Percentiles rank a stretch among this genome's conserved stretches.
Evolutionary conservation across 1,140 invertebrate species (phyloP).

Genomic region (Bombus turneri): DNA sequence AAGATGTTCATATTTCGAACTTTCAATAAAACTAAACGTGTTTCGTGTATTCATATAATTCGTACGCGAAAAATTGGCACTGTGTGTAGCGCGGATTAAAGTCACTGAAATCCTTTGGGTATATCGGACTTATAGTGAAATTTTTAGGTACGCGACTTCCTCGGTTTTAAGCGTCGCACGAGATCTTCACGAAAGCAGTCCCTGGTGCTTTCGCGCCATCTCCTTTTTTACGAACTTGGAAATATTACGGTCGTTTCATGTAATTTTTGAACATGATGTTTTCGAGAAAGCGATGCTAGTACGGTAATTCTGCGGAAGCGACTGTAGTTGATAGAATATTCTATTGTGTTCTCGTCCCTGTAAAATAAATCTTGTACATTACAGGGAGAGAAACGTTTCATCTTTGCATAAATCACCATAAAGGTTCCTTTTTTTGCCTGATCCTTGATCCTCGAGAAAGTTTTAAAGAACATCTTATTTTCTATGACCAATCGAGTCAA

Average conservation of each 20-base stretch:
- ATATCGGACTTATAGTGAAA: too few relatives aligned
- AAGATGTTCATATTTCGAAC: too few relatives aligned
- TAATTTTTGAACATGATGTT: conserved; percentile 5
- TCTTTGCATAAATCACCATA: background rate
- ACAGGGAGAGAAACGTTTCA: background rate
- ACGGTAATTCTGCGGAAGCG: background rate
- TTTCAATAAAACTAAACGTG: too few relatives aligned
- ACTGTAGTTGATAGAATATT: conserved; percentile 14
- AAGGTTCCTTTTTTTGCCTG: background rate
- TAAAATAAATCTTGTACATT: too few relatives aligned
- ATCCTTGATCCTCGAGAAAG: too few relatives aligned
- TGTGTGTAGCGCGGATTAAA: too few relatives aligned
- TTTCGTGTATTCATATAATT: too few relatives aligned
- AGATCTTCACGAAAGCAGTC: background rate
- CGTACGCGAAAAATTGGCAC: too few relatives aligned
- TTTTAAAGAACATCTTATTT: too few relatives aligned
- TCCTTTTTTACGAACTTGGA: background rate
- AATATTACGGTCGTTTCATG: background rate
- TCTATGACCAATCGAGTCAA: too few relatives aligned
- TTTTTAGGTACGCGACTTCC: too few relatives aligned
- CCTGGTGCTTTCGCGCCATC: background rate
- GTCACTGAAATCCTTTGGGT: too few relatives aligned
- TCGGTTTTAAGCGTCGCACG: background rate
- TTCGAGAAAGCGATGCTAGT: background rate
- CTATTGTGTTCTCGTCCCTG: background rate